Evolutionary conservation across 2,113 vertebrate genomes (phyloP).

Genomic region (Pagrus major): DNA sequence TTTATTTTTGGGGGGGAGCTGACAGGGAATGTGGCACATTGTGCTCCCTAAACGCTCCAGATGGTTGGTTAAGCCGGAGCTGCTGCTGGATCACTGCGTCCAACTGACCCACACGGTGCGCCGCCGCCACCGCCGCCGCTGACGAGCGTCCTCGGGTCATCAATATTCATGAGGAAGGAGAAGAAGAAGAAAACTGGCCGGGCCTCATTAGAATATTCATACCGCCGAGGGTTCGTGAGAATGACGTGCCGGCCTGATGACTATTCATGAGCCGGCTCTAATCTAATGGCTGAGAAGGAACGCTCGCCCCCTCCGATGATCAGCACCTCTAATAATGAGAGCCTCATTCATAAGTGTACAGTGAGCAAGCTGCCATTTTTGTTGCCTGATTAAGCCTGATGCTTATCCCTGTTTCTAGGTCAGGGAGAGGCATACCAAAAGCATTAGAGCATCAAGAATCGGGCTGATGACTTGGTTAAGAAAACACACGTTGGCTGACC

Average conservation of each 20-base stretch:
- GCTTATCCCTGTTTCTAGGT: conserved; percentile 71
- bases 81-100: conserved; percentile 63
- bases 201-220: conserved; percentile 78
- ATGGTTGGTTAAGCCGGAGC: conserved; percentile 65
- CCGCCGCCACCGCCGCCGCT: neutral
- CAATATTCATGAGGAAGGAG: conserved; percentile 73
- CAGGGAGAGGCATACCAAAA: conserved; percentile 50
- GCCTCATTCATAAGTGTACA: conserved; percentile 53
- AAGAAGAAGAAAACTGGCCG: conserved; percentile 6
- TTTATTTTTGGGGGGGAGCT: neutral
- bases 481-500: conserved; percentile 7
- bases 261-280: conserved; percentile 61
- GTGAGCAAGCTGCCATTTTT: conserved; percentile 59
- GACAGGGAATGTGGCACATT: conserved; percentile 26
- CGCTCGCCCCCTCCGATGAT: conserved; percentile 2
- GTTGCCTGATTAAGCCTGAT: conserved; percentile 61
- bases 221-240: conserved; percentile 36
- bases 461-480: conserved; percentile 25
- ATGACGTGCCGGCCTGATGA: conserved; percentile 57
- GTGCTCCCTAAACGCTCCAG: conserved; percentile 70
- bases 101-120: conserved; percentile 39
- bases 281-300: conserved; percentile 22
- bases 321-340: conserved; percentile 46
- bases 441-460: conserved; percentile 49
- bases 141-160: conserved; percentile 43